Evolutionary conservation across 2,888 invertebrate species (phyloP).

Genomic region (Dasysyrphus albostriatus): DNA sequence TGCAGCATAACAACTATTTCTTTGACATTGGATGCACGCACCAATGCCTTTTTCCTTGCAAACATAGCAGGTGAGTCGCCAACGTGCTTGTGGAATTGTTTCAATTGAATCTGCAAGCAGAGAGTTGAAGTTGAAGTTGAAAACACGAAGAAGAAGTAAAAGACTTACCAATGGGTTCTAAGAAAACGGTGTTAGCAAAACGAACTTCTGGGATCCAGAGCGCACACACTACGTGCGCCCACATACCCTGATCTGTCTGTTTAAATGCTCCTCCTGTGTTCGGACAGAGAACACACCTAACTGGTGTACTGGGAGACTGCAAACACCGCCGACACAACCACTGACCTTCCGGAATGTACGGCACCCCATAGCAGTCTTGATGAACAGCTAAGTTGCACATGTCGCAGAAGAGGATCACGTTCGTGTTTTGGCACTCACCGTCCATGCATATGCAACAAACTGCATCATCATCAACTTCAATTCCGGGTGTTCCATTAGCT

Average conservation of each 20-base stretch:
- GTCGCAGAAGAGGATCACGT: conserved; percentile 99
- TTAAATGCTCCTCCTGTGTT: conserved; percentile 99
- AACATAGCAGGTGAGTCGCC: conserved; percentile 98
- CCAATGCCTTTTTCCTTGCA: conserved; percentile 97
- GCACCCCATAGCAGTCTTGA: conserved; percentile 98
- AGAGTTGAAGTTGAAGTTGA: background rate
- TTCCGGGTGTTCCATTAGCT: conserved; percentile 89
- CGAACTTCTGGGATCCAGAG: conserved; percentile 99
- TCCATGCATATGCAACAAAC: conserved; percentile 99
- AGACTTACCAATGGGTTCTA: conserved; percentile 94
- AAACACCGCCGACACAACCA: conserved; percentile 98
- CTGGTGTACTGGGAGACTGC: conserved; percentile 97
- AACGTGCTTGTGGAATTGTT: conserved; percentile 97
- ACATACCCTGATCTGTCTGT: conserved; percentile 96
- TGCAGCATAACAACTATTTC: conserved; percentile 97
- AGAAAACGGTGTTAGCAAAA: conserved; percentile 98
- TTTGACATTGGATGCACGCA: conserved; percentile 99
- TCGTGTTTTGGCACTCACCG: conserved; percentile 99
- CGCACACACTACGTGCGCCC: conserved; percentile 99
- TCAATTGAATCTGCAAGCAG: conserved; percentile 92
- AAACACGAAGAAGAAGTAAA: background rate
- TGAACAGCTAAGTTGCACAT: conserved; percentile 99
- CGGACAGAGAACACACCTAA: conserved; percentile 98
- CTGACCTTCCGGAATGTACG: conserved; percentile 98
- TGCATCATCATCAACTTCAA: conserved; percentile 97